Percentiles rank a stretch among this genome's conserved stretches.
phyloP scores from a whole-genome alignment of 1,140 invertebrate genomes.

The Atta cephalotes region DNA sequence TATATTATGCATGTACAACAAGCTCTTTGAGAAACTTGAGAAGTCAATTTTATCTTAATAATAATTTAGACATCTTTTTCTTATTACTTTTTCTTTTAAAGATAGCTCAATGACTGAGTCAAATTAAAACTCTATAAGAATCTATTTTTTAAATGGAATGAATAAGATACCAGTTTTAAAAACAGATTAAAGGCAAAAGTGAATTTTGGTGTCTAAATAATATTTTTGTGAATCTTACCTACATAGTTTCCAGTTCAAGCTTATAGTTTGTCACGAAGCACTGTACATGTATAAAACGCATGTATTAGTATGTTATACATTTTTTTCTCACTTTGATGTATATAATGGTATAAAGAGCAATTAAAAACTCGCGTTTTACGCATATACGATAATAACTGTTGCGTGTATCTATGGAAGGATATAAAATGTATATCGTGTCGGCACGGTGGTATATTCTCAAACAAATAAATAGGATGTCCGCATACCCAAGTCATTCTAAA shows the following conservation, averaged over 20 bases:
- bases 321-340: constrained; percentile 12
- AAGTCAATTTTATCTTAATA: background rate
- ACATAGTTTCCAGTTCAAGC: too few relatives aligned
- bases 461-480: constrained; percentile 1
- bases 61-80: background rate
- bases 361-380: constrained; percentile 15
- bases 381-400: background rate
- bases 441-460: constrained; percentile 16
- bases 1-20: background rate
- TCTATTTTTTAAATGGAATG: background rate
- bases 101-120: background rate
- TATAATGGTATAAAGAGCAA: background rate
- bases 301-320: background rate
- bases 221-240: too few relatives aligned
- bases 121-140: background rate
- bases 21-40: background rate
- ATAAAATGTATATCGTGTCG: constrained; percentile 31
- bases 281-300: background rate
- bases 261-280: background rate
- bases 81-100: background rate
- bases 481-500: constrained; percentile 8
- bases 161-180: background rate
- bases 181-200: background rate
- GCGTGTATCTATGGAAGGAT: constrained; percentile 22
- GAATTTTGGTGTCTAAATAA: too few relatives aligned